Base-by-base conservation (phyloP, 1,140 invertebrate genomes). In the Radopholus similis region DNA sequence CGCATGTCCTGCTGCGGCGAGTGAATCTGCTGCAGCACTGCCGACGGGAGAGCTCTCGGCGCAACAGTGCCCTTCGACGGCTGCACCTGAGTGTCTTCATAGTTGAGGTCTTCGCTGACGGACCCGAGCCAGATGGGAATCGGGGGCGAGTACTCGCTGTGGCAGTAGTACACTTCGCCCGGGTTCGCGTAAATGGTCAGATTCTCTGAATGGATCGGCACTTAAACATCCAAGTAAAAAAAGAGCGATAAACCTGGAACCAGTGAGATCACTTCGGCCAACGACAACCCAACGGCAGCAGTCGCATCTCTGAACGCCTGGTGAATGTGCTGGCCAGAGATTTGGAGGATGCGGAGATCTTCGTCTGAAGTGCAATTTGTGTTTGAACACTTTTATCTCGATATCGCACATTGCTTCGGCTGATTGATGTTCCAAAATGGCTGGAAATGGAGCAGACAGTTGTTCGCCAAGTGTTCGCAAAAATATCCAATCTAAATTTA, bases 401-500 rank as follows among this genome's bases (percentile, higher is more conserved):
- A 62, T 6, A 18, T 40, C 38, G 30, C 18, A 66, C 64, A 55
- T 63, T 59, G 51, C 37, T 66, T 66, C 0, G 64, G 64, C 3
- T 56, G 18, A 18, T 44, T 66, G 15, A 59, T 28, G 34, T 66
- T 55, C 64, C 64, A 66, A 56, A 57, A 56, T 30, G 26, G 51
- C 9, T 66, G 56, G 53, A 56, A 66, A 35, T 55, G 64, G n/a
- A 66, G 38, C 4, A 66, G 38, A 23, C 51, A 60, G 18, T 56
- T 59, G 38, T 66, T 66, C 11, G 64, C 34, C 51, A 66, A 49
- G n/a, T 66, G 64, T 47, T 66, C 64, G 28, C 38, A 54, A 30
- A 66, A 66, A 35, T 42, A 35, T 2, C 64, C 51, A 62, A 66
- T 59, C 64, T 66, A 15, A 63, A 23, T 15, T 15, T 13, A 42